phyloP scores from a whole-genome alignment of 2,113 vertebrate species.

The Neofelis nebulosa region DNA sequence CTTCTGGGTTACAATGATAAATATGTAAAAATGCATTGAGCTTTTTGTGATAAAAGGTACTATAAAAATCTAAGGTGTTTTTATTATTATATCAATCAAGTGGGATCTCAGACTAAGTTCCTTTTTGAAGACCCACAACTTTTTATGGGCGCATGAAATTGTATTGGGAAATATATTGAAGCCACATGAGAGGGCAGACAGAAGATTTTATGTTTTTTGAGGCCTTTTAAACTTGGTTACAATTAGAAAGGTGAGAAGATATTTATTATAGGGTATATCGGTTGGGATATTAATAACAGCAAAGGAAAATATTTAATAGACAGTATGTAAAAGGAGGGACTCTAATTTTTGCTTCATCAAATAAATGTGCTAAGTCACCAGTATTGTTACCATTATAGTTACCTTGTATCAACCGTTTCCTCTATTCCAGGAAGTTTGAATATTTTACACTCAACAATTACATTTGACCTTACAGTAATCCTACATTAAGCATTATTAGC shows the following conservation, averaged over 20 bases:
- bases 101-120: slow-evolving; percentile 63
- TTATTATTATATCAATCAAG: slow-evolving; percentile 72
- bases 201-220: slow-evolving; percentile 52
- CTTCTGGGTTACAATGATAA: slow-evolving; percentile 64
- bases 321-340: neutral
- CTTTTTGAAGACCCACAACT: slow-evolving; percentile 65
- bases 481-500: slow-evolving; percentile 14
- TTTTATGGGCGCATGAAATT: slow-evolving; percentile 73
- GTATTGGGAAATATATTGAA: slow-evolving; percentile 69
- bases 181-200: slow-evolving; percentile 43
- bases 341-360: slow-evolving; percentile 39
- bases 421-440: slow-evolving; percentile 26
- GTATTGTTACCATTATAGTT: slow-evolving; percentile 39
- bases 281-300: slow-evolving; percentile 14
- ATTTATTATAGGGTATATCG: slow-evolving; percentile 21
- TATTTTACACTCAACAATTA: neutral
- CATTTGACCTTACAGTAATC: neutral
- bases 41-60: slow-evolving; percentile 71
- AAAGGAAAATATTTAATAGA: slow-evolving; percentile 62
- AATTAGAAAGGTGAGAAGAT: slow-evolving; percentile 65
- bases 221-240: slow-evolving; percentile 62
- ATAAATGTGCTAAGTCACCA: slow-evolving; percentile 28
- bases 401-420: neutral
- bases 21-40: slow-evolving; percentile 71
- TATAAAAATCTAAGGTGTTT: slow-evolving; percentile 75